Percentiles rank a stretch among this genome's conserved stretches.
These are phyloP conservation scores for Anastrepha ludens DNA, from an alignment of 1,140 invertebrate species.

Conservation along the genomic window DNA sequence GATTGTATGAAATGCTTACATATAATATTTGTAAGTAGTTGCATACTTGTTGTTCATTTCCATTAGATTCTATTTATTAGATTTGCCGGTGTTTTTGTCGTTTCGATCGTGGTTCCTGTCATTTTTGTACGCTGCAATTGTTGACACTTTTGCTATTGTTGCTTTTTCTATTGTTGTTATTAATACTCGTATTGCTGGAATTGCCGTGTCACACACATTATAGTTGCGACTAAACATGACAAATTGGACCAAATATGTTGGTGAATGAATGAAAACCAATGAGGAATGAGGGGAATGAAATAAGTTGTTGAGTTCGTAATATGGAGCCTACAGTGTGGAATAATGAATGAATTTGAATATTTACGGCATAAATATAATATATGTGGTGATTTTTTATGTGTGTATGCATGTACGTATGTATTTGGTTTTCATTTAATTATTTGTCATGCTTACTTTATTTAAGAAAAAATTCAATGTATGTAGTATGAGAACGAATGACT, in stretches of 20 bases:
- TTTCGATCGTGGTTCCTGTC: conserved; percentile 2
- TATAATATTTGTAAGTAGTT: conserved; percentile 21
- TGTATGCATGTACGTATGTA: background rate
- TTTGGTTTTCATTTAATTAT: too few relatives aligned
- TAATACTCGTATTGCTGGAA: conserved; percentile 13
- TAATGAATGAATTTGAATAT: background rate
- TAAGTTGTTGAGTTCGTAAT: conserved; percentile 5
- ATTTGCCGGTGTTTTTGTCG: conserved; percentile 22
- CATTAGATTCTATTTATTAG: background rate
- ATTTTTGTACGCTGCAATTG: conserved; percentile 9
- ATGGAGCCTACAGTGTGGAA: background rate
- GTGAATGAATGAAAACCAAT: background rate
- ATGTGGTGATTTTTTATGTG: too few relatives aligned
- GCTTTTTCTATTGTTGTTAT: background rate
- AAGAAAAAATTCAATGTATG: background rate
- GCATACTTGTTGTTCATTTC: conserved; percentile 31
- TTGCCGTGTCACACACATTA: conserved; percentile 35
- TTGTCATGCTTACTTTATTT: too few relatives aligned
- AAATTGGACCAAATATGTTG: conserved; percentile 28
- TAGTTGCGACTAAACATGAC: conserved; percentile 36
- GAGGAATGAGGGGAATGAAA: conserved; percentile 14
- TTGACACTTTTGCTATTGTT: conserved; percentile 31
- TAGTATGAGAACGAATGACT: background rate
- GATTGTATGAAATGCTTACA: background rate
- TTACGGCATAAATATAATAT: too few relatives aligned